Percentiles rank a stretch among this genome's conserved stretches.
These are phyloP conservation scores for Thumatha senex DNA, from an alignment of 2,888 invertebrate species.

Conservation along the genomic window DNA sequence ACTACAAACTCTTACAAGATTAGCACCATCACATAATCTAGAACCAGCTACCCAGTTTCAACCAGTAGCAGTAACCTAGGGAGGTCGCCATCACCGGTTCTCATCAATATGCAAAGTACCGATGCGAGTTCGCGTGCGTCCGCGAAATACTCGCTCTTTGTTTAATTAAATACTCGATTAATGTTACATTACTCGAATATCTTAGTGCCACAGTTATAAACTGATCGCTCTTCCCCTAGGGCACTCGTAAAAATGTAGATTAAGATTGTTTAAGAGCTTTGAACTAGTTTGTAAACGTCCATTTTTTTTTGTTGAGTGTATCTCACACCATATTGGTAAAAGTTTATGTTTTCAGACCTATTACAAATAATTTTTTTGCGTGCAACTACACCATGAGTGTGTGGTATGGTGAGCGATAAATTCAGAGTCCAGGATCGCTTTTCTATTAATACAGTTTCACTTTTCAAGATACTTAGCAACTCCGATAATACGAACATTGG, in stretches of 20 bases:
- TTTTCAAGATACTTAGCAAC: too few relatives aligned
- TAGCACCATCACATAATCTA: slow-evolving; percentile 31
- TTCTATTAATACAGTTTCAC: too few relatives aligned
- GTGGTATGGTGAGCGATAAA: too few relatives aligned
- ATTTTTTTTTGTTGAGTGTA: background rate
- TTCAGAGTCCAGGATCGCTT: too few relatives aligned
- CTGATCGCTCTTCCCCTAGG: slow-evolving; percentile 28
- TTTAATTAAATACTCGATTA: slow-evolving; percentile 52
- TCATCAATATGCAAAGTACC: slow-evolving; percentile 69
- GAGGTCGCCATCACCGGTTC: slow-evolving; percentile 44
- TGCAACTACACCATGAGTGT: too few relatives aligned
- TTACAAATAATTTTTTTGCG: too few relatives aligned
- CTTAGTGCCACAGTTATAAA: slow-evolving; percentile 42
- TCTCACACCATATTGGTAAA: too few relatives aligned
- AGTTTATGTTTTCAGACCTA: background rate
- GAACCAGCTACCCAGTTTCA: slow-evolving; percentile 6
- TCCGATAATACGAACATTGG: too few relatives aligned
- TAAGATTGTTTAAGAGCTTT: slow-evolving; percentile 24
- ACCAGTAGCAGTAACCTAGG: slow-evolving; percentile 34
- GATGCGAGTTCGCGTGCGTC: slow-evolving; percentile 44
- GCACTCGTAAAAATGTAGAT: slow-evolving; percentile 37
- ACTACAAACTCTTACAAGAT: slow-evolving; percentile 27
- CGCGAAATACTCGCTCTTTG: slow-evolving; percentile 42
- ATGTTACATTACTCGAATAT: slow-evolving; percentile 50
- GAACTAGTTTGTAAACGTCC: background rate